A percentile compares a stretch with the other conserved stretches of the same genome.
Evolutionary conservation across 2,888 invertebrate species (phyloP).

Genomic region (Boloria selene): DNA sequence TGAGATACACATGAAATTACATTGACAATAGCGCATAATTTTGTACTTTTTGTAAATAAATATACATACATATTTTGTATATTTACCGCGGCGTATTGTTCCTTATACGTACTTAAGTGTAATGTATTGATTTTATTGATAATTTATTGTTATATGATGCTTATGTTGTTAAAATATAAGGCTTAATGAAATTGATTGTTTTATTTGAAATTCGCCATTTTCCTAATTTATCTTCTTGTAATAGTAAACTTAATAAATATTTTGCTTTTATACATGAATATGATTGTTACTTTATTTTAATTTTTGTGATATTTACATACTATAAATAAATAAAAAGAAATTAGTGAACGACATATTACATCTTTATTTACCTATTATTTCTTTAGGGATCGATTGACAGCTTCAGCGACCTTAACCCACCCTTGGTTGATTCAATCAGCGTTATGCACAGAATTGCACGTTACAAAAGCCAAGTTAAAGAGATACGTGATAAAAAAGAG

Average conservation of each 20-base stretch:
- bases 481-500: conserved; percentile 94
- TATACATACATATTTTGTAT: conserved; percentile 33
- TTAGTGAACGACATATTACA: background rate
- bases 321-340: too few relatives aligned
- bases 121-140: conserved; percentile 53
- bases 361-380: conserved; percentile 26
- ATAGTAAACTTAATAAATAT: background rate
- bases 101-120: conserved; percentile 69
- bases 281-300: too few relatives aligned
- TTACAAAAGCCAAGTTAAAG: conserved; percentile 91
- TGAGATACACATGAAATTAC: conserved; percentile 50
- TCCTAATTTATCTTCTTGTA: too few relatives aligned
- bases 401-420: conserved; percentile 87
- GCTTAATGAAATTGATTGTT: conserved; percentile 47
- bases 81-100: conserved; percentile 53
- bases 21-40: conserved; percentile 50
- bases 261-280: background rate
- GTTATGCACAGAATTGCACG: conserved; percentile 85
- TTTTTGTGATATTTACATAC: too few relatives aligned
- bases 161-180: conserved; percentile 70
- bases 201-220: conserved; percentile 34
- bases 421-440: conserved; percentile 88
- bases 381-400: conserved; percentile 87
- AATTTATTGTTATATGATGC: conserved; percentile 74
- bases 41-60: conserved; percentile 49